Conservation (phyloP, 2,113 vertebrate genomes). For the Mormyrus lacerda region DNA sequence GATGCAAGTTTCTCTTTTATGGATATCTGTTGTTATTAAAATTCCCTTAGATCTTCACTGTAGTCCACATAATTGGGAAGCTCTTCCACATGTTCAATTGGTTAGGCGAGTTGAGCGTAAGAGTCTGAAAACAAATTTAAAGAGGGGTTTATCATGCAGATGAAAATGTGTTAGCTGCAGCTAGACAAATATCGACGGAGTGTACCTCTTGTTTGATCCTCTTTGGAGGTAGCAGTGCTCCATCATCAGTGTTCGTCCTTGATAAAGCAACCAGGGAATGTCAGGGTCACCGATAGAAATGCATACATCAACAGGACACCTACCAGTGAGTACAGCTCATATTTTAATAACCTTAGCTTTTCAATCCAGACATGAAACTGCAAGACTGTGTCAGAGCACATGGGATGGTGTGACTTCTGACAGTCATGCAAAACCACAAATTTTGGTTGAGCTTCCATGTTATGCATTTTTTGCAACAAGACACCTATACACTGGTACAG, state of each 20-base stretch:
- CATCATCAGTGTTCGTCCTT: constrained; percentile 67
- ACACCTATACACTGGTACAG: background rate
- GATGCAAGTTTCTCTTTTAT: background rate
- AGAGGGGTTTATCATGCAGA: background rate
- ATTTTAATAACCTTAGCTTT: background rate
- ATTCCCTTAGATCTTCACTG: background rate
- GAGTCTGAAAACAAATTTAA: background rate
- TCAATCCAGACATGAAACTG: background rate
- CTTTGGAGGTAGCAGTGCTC: constrained; percentile 54
- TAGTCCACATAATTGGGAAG: background rate
- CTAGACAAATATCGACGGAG: background rate
- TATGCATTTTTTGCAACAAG: background rate
- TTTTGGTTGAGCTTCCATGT: background rate
- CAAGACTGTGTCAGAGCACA: background rate
- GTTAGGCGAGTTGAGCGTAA: background rate
- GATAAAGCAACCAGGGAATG: constrained; percentile 8
- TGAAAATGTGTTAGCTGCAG: background rate
- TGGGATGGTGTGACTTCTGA: background rate
- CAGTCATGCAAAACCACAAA: background rate
- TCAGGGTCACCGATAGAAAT: constrained; percentile 11
- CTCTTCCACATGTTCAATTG: background rate
- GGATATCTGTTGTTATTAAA: background rate
- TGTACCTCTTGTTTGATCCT: constrained; percentile 82
- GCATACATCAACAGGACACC: background rate
- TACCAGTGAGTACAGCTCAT: background rate